A percentile compares a stretch with the other conserved stretches of the same genome.
phyloP scores from a whole-genome alignment of 2,113 vertebrate genomes.

The Cololabis saira region DNA sequence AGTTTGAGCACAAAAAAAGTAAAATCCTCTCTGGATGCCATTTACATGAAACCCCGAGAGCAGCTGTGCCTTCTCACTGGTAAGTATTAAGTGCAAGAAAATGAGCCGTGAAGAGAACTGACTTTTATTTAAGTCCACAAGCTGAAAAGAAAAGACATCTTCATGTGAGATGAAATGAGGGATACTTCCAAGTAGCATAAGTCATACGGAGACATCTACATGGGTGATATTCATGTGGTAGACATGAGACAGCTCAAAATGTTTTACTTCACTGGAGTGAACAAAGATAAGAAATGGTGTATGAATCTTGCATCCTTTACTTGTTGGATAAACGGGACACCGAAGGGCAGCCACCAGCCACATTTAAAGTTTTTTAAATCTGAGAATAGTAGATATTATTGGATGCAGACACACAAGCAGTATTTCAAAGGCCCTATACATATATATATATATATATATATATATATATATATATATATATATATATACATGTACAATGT shows the following conservation, averaged over 20 bases:
- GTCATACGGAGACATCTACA: conserved; percentile 13
- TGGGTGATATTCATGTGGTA: conserved; percentile 3
- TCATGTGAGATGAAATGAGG: conserved; percentile 26
- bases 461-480: no score
- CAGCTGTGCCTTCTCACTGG: conserved; percentile 8
- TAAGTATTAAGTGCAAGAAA: neutral
- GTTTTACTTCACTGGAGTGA: conserved; percentile 19
- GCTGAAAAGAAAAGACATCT: conserved; percentile 12
- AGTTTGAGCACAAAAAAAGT: neutral
- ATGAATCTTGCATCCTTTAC: neutral
- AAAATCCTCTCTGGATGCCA: neutral
- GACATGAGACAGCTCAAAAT: conserved; percentile 13
- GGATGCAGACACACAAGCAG: no score
- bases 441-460: no score
- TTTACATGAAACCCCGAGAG: conserved; percentile 10
- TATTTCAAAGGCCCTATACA: no score
- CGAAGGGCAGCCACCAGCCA: no score
- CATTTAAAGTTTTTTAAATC: no score
- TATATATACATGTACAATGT: no score
- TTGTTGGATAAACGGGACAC: neutral
- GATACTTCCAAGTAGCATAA: neutral
- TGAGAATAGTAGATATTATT: no score
- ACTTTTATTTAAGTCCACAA: neutral
- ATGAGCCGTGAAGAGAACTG: neutral
- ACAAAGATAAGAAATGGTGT: conserved; percentile 3